Conservation (phyloP, 2,113 vertebrate genomes). For the Toxotes jaculatrix region DNA sequence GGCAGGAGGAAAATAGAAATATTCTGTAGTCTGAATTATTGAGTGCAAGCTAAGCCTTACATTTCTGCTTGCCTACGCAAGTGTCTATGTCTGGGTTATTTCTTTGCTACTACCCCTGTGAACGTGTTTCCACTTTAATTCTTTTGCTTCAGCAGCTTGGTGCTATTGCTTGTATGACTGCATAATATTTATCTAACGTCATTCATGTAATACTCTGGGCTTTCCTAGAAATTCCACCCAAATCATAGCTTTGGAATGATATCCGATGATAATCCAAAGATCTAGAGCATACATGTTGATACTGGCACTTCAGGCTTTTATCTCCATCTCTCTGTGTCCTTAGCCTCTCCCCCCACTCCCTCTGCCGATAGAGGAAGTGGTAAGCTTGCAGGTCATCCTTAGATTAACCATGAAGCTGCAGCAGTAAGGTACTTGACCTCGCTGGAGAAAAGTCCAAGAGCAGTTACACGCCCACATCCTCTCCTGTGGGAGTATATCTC, state of each 20-base stretch:
- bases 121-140: slow-evolving; percentile 4
- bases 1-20: slow-evolving; percentile 68
- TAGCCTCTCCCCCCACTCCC: slow-evolving; percentile 21
- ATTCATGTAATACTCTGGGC: neutral
- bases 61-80: slow-evolving; percentile 30
- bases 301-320: neutral
- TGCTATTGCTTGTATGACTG: slow-evolving; percentile 21
- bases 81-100: slow-evolving; percentile 33
- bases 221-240: slow-evolving; percentile 27
- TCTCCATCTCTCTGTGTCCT: slow-evolving; percentile 4
- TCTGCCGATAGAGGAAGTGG: slow-evolving; percentile 48
- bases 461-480: slow-evolving; percentile 42
- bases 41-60: slow-evolving; percentile 59
- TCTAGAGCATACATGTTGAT: slow-evolving; percentile 28
- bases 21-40: slow-evolving; percentile 80
- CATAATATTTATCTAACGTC: slow-evolving; percentile 15
- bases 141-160: slow-evolving; percentile 9
- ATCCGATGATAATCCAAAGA: slow-evolving; percentile 33
- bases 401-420: slow-evolving; percentile 78
- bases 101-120: slow-evolving; percentile 1
- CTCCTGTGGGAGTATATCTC: slow-evolving; percentile 39
- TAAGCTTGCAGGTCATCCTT: slow-evolving; percentile 77
- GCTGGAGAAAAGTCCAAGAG: slow-evolving; percentile 56
- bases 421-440: slow-evolving; percentile 73
- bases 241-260: slow-evolving; percentile 29